phyloP scores from a whole-genome alignment of 1,140 invertebrate species.

The Galleria mellonella region DNA sequence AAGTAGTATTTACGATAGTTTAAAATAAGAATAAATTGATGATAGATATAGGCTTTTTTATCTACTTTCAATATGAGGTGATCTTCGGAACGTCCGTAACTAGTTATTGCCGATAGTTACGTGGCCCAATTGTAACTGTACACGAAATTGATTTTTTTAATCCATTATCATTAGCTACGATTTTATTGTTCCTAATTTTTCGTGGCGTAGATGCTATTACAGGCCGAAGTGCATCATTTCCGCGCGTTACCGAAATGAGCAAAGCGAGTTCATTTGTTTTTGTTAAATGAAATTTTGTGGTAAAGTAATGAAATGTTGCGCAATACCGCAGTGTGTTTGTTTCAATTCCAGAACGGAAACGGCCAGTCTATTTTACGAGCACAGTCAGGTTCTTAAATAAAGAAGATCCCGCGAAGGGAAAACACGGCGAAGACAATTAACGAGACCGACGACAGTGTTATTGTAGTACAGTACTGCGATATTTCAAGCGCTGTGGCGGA shows the following conservation, averaged over 20 bases:
- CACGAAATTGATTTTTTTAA: conserved; percentile 60
- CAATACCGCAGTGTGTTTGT: conserved; percentile 21
- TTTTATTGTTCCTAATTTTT: conserved; percentile 55
- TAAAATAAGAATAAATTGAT: too few relatives aligned
- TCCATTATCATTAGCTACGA: conserved; percentile 52
- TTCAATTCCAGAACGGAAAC: conserved; percentile 25
- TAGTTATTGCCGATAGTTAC: conserved; percentile 22
- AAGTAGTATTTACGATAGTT: neutral
- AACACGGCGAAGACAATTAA: conserved; percentile 52
- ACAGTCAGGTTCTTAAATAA: conserved; percentile 24
- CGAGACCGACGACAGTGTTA: conserved; percentile 56
- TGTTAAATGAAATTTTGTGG: conserved; percentile 38
- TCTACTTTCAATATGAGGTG: too few relatives aligned
- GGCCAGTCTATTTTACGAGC: conserved; percentile 32
- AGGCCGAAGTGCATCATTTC: conserved; percentile 38
- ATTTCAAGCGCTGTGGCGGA: conserved; percentile 45
- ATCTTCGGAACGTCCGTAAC: neutral
- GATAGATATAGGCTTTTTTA: too few relatives aligned
- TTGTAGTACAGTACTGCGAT: conserved; percentile 61
- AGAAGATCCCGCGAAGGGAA: conserved; percentile 21
- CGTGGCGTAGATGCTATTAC: conserved; percentile 35
- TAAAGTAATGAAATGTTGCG: conserved; percentile 31
- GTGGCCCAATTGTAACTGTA: conserved; percentile 51
- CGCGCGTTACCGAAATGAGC: conserved; percentile 53
- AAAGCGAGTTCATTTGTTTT: conserved; percentile 35